A percentile compares a stretch with the other conserved stretches of the same genome.
Conservation (phyloP, 2,888 invertebrate species). For the Tigriopus californicus region DNA sequence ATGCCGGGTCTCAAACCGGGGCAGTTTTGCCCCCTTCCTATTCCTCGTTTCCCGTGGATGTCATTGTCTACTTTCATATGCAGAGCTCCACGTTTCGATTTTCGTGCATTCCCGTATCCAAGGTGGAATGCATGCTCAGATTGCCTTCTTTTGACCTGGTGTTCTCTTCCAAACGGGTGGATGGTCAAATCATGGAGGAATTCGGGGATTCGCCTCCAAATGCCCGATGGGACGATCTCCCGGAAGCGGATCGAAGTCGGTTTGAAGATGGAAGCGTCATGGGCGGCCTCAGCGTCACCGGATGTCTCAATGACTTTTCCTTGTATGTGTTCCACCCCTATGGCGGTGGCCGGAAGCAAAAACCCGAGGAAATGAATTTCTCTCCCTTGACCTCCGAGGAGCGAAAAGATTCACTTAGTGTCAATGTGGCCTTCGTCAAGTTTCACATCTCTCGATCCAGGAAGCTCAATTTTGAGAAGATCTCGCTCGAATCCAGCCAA, state of each 20-base stretch:
- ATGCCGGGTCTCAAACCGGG: slow-evolving; percentile 1
- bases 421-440: slow-evolving; percentile 92
- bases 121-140: slow-evolving; percentile 87
- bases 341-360: slow-evolving; percentile 35
- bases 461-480: slow-evolving; percentile 54
- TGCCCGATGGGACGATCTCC: neutral
- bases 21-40: slow-evolving; percentile 30
- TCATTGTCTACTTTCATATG: slow-evolving; percentile 95
- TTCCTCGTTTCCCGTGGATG: slow-evolving; percentile 92
- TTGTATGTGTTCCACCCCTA: slow-evolving; percentile 97
- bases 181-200: slow-evolving; percentile 37
- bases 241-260: neutral
- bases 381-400: slow-evolving; percentile 49
- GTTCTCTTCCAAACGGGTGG: slow-evolving; percentile 76
- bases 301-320: slow-evolving; percentile 88
- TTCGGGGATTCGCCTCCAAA: neutral
- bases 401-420: slow-evolving; percentile 81
- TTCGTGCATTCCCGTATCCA: slow-evolving; percentile 80
- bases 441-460: slow-evolving; percentile 79
- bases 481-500: neutral
- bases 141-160: slow-evolving; percentile 92
- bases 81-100: slow-evolving; percentile 91
- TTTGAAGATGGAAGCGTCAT: slow-evolving; percentile 35
- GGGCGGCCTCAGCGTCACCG: slow-evolving; percentile 81
- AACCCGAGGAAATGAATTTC: slow-evolving; percentile 7